Conservation (phyloP, 2,797 vertebrate species). For the Furcifer pardalis region DNA sequence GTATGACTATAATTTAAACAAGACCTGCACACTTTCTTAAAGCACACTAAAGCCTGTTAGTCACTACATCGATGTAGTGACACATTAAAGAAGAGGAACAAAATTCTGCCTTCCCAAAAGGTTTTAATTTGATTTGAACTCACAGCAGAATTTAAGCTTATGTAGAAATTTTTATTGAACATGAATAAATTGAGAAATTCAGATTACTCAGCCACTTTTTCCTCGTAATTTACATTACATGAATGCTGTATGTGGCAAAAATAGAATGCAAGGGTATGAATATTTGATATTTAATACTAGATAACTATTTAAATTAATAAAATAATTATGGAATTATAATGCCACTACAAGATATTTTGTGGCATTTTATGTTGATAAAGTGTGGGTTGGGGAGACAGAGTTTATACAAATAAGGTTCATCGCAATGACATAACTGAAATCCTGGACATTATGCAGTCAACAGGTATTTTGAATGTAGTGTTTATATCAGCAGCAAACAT, state of each 20-base stretch:
- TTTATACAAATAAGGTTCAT: neutral
- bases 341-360: conserved; percentile 44
- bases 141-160: conserved; percentile 84
- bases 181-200: conserved; percentile 89
- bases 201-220: conserved; percentile 89
- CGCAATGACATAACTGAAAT: neutral
- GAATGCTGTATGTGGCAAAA: conserved; percentile 77
- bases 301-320: conserved; percentile 73
- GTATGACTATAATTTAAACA: conserved; percentile 8
- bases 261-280: conserved; percentile 66
- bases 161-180: conserved; percentile 92
- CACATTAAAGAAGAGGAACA: conserved; percentile 72
- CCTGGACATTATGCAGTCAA: accelerated
- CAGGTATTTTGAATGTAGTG: neutral
- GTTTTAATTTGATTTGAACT: conserved; percentile 88
- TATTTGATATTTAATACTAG: conserved; percentile 70
- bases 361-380: conserved; percentile 15
- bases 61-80: conserved; percentile 49
- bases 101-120: conserved; percentile 85
- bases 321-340: conserved; percentile 65
- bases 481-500: neutral
- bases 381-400: neutral
- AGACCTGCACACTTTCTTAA: conserved; percentile 29
- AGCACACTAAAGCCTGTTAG: conserved; percentile 55
- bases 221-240: conserved; percentile 79